Base-by-base conservation (phyloP, 2,888 invertebrate genomes). In the Salpingus planirostris region DNA sequence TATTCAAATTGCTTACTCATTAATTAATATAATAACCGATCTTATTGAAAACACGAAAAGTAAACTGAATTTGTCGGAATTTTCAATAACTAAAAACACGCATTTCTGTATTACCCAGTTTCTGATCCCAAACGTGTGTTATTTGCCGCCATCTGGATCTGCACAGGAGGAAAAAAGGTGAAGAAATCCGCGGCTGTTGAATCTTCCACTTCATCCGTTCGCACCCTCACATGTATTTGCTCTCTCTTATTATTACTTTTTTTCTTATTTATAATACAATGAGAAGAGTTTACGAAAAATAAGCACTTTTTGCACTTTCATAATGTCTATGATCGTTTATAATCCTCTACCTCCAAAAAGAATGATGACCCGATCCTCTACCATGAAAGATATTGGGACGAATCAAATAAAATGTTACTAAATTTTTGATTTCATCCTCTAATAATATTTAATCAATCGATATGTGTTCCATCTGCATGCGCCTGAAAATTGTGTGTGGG, bases 141-240 rank as follows among this genome's bases (percentile, higher is more conserved):
- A 60, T 59, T 60, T 62, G 62, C 63, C 62, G 61, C 64, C 58
- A 55, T 59, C 55, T 60, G 62, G 65, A 61, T 58, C 57, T 57
- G 55, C 59, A 51, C 69, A 73, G 73, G 71, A 73, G 72, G 71
- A 72, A 71, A 71, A 72, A 73, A 73, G 72, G 73, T 73, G 73
- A 73, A 71, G 68, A 66, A 66, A 65, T 66, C 63, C 65, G 69
- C 67, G 68, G 67, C 57, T 60, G 53, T 56, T 55, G 56, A 58
- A 50, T 52, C 50, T 49, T n/a, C n/a, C n/a, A 57, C 59, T 51
- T 56, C 59, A 51, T 56, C 58, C 56, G 54, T 57, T 59, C 59
- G 60, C 62, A 64, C 64, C 52, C 47, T 56, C 61, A 63, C 65
- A 62, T 61, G 62, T 63, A 64, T 61, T 61, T 55, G 58, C 52